Conservation (phyloP, 2,113 vertebrate species). For the Sebastes fasciatus region DNA sequence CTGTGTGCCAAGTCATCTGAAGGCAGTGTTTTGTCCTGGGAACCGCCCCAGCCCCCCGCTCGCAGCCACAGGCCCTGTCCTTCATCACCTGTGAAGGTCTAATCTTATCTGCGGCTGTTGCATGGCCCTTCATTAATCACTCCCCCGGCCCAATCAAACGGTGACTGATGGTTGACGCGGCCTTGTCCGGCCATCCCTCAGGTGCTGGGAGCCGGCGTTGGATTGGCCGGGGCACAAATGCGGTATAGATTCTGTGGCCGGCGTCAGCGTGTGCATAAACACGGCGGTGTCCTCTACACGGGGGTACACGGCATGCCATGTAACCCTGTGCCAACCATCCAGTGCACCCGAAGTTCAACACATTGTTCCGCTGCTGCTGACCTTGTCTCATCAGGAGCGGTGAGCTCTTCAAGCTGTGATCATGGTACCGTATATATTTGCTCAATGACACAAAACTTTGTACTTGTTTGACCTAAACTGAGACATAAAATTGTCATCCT, state of each 20-base stretch:
- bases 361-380: slow-evolving; percentile 24
- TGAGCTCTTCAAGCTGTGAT: slow-evolving; percentile 12
- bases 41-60: slow-evolving; percentile 27
- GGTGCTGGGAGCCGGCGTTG: slow-evolving; percentile 22
- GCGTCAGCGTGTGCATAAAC: slow-evolving; percentile 23
- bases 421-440: background rate
- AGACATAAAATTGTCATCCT: slow-evolving; percentile 17
- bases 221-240: slow-evolving; percentile 12
- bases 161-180: slow-evolving; percentile 72
- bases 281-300: slow-evolving; percentile 6
- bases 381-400: slow-evolving; percentile 16
- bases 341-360: slow-evolving; percentile 24
- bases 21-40: slow-evolving; percentile 54
- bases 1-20: slow-evolving; percentile 56
- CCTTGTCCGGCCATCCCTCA: slow-evolving; percentile 72
- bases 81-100: slow-evolving; percentile 80
- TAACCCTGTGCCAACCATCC: slow-evolving; percentile 28
- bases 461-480: slow-evolving; percentile 25
- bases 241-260: slow-evolving; percentile 15
- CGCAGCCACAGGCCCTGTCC: slow-evolving; percentile 64
- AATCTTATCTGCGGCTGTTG: slow-evolving; percentile 80
- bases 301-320: background rate
- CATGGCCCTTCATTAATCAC: slow-evolving; percentile 81
- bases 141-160: slow-evolving; percentile 69
- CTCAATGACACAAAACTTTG: slow-evolving; percentile 31